Evolutionary conservation across 2,797 vertebrate species (phyloP).

Genomic region (Cirrhinus molitorella): DNA sequence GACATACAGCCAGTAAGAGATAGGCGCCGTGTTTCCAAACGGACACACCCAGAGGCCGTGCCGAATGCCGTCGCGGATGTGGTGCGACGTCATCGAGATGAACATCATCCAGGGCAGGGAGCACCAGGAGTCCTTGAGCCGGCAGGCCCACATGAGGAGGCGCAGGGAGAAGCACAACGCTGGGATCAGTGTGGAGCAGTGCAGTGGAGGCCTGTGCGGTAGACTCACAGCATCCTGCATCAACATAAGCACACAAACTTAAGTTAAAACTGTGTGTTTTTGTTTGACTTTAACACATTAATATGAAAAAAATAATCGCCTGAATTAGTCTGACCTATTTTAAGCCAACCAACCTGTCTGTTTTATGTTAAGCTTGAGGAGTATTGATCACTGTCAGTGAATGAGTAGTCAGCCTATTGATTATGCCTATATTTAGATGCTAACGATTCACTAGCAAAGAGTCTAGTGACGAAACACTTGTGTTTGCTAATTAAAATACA

Average conservation of each 20-base stretch:
- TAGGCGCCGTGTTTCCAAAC: constrained; percentile 90
- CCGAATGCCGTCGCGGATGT: constrained; percentile 90
- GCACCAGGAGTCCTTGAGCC: constrained; percentile 94
- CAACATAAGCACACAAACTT: not conserved
- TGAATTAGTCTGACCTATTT: not conserved
- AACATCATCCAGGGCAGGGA: constrained; percentile 97
- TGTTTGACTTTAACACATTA: too few species aligned
- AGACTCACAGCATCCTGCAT: constrained; percentile 89
- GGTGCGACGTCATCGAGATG: constrained; percentile 93
- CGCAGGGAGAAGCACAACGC: constrained; percentile 87
- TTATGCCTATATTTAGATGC: not conserved
- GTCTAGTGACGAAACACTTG: too few species aligned
- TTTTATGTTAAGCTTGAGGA: not conserved
- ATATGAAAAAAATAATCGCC: too few species aligned
- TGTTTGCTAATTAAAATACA: too few species aligned
- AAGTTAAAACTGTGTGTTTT: not conserved
- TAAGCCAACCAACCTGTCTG: not conserved
- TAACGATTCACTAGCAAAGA: not conserved
- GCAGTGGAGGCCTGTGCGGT: constrained; percentile 89
- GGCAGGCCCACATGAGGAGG: constrained; percentile 88
- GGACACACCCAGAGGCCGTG: constrained; percentile 96
- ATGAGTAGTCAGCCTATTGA: not conserved
- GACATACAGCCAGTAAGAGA: constrained; percentile 95
- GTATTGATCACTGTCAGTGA: not conserved
- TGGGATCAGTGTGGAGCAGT: constrained; percentile 93